Base-by-base conservation (phyloP, 2,113 vertebrate genomes). In the Pomatorhinus ruficollis region DNA sequence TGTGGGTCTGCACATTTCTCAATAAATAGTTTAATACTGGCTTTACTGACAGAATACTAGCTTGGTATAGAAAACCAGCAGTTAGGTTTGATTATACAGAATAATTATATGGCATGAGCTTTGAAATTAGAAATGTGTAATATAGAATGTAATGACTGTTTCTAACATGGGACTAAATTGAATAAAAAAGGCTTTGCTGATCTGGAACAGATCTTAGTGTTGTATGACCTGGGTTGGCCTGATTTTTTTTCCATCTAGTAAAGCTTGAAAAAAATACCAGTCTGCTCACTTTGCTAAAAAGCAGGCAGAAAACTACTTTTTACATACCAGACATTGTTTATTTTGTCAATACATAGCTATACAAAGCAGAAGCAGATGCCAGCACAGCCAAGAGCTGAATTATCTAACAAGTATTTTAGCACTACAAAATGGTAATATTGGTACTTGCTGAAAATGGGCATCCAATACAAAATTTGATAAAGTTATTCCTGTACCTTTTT, bases 41-140 rank as follows among this genome's bases (percentile, higher is more conserved):
- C n/a, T 92, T 70, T 14, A 33, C 12, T 77, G 75, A 35, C 42
- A 35, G 59, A 47, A 59, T 24, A 28, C 25, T 40, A 77, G 19
- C 28, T 87, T 17, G 19, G 60, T 80, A 35, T 56, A 96, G 64
- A 50, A 93, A 95, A 60, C 13, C 52, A 77, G 10, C 25, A 85
- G 68, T 96, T 93, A 96, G n/a, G 37, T 91, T 93, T 95, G 87
- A 92, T 95, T 95, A 85, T 71, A 71, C 37, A 88, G 52, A 97
- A 96, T 93, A 94, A 98, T 97, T 96, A 83, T 23, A 90, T 89
- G 77, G 21, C 87, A 86, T 78, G 49, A 94, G 64, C 72, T 77
- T 31, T 96, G 74, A 96, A 97, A 97, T 97, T 92, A 95, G 69
- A 95, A 80, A 92, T 52, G 30, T 23, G 61, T 76, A 68, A 87